These are phyloP conservation scores for Phrynocephalus guinanensis DNA, from an alignment of 2,797 vertebrate species.

Conservation along the genomic window DNA sequence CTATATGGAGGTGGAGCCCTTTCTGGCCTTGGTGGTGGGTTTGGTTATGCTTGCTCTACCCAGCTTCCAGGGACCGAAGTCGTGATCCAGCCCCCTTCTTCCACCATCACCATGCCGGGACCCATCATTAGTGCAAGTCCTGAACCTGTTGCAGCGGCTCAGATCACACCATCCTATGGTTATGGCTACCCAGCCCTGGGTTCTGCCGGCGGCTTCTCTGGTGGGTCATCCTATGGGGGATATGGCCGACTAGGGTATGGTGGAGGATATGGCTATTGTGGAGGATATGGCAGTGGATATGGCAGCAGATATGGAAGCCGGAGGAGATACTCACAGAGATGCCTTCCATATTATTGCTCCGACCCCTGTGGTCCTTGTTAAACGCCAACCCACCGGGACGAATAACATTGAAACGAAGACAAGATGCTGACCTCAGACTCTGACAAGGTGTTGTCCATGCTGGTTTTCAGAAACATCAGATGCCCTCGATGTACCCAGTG, in stretches of 20 bases:
- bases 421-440: neutral
- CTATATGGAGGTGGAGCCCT: neutral
- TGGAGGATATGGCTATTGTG: neutral
- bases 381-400: accelerated
- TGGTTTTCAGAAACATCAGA: neutral
- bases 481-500: neutral
- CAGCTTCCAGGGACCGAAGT: constrained; percentile 14
- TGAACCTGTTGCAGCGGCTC: neutral
- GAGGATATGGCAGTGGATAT: neutral
- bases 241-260: constrained; percentile 7
- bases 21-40: neutral
- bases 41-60: neutral
- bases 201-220: neutral
- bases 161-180: neutral
- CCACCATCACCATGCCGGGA: neutral
- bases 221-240: neutral
- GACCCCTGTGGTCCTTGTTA: constrained; percentile 7
- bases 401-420: neutral
- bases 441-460: neutral
- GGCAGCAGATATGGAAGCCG: neutral
- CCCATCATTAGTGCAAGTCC: neutral
- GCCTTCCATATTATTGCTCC: neutral
- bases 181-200: neutral
- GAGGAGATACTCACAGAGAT: constrained; percentile 18
- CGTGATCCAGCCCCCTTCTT: constrained; percentile 15